Evolutionary conservation across 1,140 invertebrate species (phyloP).

Genomic region (Vanessa tameamea): DNA sequence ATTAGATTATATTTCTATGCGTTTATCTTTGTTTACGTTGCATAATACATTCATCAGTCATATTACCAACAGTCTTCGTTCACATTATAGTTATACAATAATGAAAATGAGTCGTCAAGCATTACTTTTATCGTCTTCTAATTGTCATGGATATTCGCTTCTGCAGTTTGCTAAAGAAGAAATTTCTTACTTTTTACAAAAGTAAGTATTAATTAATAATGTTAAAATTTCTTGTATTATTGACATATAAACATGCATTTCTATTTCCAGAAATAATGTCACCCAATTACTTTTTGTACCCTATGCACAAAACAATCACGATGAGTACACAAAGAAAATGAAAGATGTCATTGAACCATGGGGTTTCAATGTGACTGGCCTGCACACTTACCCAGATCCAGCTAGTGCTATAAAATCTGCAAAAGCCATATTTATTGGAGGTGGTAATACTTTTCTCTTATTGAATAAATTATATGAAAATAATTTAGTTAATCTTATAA

Average conservation of each 20-base stretch:
- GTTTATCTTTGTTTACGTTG: slow-evolving; percentile 14
- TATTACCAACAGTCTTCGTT: neutral
- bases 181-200: slow-evolving; percentile 83
- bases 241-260: neutral
- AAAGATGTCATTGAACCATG: slow-evolving; percentile 82
- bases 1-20: slow-evolving; percentile 12
- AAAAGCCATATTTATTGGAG: slow-evolving; percentile 89
- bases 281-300: slow-evolving; percentile 88
- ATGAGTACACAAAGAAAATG: slow-evolving; percentile 85
- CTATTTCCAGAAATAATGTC: slow-evolving; percentile 82
- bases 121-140: slow-evolving; percentile 86
- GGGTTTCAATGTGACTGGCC: slow-evolving; percentile 84
- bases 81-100: slow-evolving; percentile 5
- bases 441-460: slow-evolving; percentile 89
- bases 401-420: slow-evolving; percentile 82
- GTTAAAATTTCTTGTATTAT: neutral
- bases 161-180: slow-evolving; percentile 85
- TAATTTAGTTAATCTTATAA: slow-evolving; percentile 84
- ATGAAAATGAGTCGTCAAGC: slow-evolving; percentile 76
- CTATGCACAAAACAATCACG: slow-evolving; percentile 86
- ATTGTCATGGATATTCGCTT: slow-evolving; percentile 84
- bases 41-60: slow-evolving; percentile 6
- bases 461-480: slow-evolving; percentile 87
- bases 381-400: slow-evolving; percentile 83
- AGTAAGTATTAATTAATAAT: slow-evolving; percentile 73